phyloP scores from a whole-genome alignment of 2,888 invertebrate species.

The Pyralis farinalis region DNA sequence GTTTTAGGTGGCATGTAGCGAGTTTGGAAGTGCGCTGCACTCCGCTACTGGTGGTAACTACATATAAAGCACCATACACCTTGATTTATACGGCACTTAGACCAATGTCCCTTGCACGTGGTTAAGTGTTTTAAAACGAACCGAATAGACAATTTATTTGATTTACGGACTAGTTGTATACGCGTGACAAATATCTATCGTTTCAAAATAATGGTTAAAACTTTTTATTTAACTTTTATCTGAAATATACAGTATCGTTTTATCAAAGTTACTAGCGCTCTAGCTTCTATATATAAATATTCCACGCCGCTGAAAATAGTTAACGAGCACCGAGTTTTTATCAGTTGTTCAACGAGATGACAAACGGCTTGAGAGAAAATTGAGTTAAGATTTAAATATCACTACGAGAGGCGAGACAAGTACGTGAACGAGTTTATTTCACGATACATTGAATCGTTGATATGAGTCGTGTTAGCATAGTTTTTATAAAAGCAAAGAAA shows the following conservation, averaged over 20 bases:
- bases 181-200: constrained; percentile 14
- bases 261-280: constrained; percentile 1
- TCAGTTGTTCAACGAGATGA: constrained; percentile 5
- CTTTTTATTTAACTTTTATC: constrained; percentile 4
- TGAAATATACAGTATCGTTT: constrained; percentile 3
- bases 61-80: constrained; percentile 38
- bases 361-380: constrained; percentile 9
- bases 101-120: constrained; percentile 41
- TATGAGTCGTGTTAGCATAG: constrained; percentile 5
- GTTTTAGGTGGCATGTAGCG: constrained; percentile 26
- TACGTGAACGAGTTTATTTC: constrained; percentile 30
- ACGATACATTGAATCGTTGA: constrained; percentile 45
- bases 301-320: constrained; percentile 3
- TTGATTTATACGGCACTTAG: constrained; percentile 57
- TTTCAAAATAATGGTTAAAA: constrained; percentile 4
- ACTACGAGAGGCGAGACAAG: constrained; percentile 4
- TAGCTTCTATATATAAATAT: constrained; percentile 5
- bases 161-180: constrained; percentile 26
- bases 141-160: constrained; percentile 30
- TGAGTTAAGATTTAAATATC: constrained; percentile 8
- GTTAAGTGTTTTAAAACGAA: constrained; percentile 49
- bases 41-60: constrained; percentile 23
- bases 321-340: constrained; percentile 9
- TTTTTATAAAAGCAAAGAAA: constrained; percentile 52
- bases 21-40: constrained; percentile 25